Evolutionary conservation across 2,113 vertebrate species (phyloP).

Genomic region (Indicator maculatus): DNA sequence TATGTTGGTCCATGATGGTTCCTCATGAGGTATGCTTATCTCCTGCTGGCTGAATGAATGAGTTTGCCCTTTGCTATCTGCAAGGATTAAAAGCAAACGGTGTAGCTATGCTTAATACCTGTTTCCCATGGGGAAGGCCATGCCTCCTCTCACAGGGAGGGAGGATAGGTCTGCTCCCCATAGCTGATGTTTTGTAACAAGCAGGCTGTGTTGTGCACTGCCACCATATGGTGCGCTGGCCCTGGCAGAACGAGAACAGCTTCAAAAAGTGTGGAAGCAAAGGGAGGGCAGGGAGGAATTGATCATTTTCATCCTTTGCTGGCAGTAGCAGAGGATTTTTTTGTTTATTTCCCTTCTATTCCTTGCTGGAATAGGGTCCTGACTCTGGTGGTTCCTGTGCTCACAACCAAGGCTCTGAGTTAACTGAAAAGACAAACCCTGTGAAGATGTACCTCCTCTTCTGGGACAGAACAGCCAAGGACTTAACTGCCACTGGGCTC

Average conservation of each 20-base stretch:
- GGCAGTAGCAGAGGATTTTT: not conserved
- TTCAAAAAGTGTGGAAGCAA: not conserved
- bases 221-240: not conserved
- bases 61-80: not conserved
- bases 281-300: not conserved
- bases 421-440: not conserved
- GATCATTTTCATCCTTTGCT: not conserved
- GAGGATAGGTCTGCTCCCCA: not conserved
- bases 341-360: not conserved
- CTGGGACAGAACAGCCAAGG: not conserved
- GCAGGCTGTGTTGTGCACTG: not conserved
- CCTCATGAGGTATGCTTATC: not conserved
- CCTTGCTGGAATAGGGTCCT: not conserved
- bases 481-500: not conserved
- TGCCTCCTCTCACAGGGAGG: not conserved
- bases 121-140: not conserved
- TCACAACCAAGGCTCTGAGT: not conserved
- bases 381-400: not conserved
- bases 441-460: not conserved
- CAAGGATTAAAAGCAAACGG: not conserved
- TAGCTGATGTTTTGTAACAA: not conserved
- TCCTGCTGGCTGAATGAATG: not conserved
- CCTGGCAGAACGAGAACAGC: not conserved
- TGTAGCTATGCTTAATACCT: not conserved
- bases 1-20: fast-evolving